These are phyloP conservation scores for Eriocheir sinensis DNA, from an alignment of 1,140 invertebrate genomes.

Conservation along the genomic window DNA sequence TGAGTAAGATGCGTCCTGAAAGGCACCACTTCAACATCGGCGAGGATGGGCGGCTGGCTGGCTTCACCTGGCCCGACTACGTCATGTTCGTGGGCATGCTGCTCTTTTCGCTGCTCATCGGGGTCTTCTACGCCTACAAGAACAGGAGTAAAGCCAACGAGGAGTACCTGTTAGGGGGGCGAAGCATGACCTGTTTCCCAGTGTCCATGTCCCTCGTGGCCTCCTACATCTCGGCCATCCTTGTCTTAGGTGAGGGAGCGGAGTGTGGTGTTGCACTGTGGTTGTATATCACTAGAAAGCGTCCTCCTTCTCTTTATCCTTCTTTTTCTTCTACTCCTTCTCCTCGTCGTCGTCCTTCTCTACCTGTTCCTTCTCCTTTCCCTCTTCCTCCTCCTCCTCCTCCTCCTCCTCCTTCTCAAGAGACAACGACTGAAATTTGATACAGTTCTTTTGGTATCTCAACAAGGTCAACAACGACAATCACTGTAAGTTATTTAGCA, in stretches of 20 bases:
- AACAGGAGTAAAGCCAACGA: conserved; percentile 60
- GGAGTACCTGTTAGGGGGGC: conserved; percentile 61
- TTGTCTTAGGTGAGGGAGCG: conserved; percentile 78
- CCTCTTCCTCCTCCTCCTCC: no score
- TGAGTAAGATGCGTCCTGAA: conserved; percentile 45
- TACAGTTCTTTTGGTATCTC: no score
- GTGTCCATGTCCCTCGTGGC: conserved; percentile 81
- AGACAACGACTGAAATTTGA: no score
- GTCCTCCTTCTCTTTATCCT: no score
- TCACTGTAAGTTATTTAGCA: no score
- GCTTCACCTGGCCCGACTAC: conserved; percentile 51
- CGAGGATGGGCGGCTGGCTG: not conserved
- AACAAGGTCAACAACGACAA: no score
- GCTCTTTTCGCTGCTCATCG: conserved; percentile 69
- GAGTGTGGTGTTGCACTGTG: no score
- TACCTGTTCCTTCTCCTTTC: no score
- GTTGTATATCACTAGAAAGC: no score
- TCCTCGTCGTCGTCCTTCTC: no score
- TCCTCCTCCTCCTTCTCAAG: no score
- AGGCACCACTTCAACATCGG: conserved; percentile 30
- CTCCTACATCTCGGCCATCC: conserved; percentile 81
- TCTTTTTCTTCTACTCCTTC: no score
- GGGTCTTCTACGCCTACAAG: conserved; percentile 61
- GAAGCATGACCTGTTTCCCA: conserved; percentile 77
- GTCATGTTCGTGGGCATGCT: conserved; percentile 50